A percentile compares a stretch with the other conserved stretches of the same genome.
phyloP scores from a whole-genome alignment of 2,888 invertebrate genomes.

The Xylota sylvarum region DNA sequence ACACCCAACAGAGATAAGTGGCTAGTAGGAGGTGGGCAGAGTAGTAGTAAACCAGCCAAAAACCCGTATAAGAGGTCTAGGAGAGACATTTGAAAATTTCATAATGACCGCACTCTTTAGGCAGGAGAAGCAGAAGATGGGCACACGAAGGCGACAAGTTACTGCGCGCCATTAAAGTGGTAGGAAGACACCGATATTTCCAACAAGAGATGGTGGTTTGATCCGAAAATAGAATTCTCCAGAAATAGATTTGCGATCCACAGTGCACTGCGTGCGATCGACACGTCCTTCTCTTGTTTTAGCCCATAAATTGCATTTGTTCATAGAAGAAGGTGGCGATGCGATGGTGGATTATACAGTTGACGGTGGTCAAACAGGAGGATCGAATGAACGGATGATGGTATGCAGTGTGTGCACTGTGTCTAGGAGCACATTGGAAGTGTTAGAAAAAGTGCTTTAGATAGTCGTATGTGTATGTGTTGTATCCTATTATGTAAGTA shows the following conservation, averaged over 20 bases:
- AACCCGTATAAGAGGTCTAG: slow-evolving; percentile 44
- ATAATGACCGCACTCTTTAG: slow-evolving; percentile 36
- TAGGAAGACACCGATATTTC: slow-evolving; percentile 18
- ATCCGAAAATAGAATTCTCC: slow-evolving; percentile 74
- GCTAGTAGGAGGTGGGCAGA: slow-evolving; percentile 3
- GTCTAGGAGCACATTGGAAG: slow-evolving; percentile 31
- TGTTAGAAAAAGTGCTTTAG: not conserved
- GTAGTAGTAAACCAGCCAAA: slow-evolving; percentile 17
- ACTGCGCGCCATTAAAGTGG: slow-evolving; percentile 15
- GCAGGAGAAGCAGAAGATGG: slow-evolving; percentile 19
- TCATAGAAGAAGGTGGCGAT: slow-evolving; percentile 17
- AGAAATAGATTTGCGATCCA: slow-evolving; percentile 71
- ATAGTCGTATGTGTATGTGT: no score
- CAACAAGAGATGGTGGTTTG: slow-evolving; percentile 31
- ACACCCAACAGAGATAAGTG: not conserved
- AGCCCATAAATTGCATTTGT: slow-evolving; percentile 27
- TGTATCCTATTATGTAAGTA: no score
- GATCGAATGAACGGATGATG: slow-evolving; percentile 16
- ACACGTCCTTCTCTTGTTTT: slow-evolving; percentile 48
- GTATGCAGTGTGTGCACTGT: not conserved
- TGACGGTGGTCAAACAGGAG: slow-evolving; percentile 27
- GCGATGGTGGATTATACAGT: slow-evolving; percentile 9
- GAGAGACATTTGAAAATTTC: slow-evolving; percentile 65
- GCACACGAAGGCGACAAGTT: slow-evolving; percentile 25
- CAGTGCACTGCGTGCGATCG: slow-evolving; percentile 12